A percentile compares a stretch with the other conserved stretches of the same genome.
Conservation (phyloP, 2,888 invertebrate genomes). For the Pelosia muscerda region DNA sequence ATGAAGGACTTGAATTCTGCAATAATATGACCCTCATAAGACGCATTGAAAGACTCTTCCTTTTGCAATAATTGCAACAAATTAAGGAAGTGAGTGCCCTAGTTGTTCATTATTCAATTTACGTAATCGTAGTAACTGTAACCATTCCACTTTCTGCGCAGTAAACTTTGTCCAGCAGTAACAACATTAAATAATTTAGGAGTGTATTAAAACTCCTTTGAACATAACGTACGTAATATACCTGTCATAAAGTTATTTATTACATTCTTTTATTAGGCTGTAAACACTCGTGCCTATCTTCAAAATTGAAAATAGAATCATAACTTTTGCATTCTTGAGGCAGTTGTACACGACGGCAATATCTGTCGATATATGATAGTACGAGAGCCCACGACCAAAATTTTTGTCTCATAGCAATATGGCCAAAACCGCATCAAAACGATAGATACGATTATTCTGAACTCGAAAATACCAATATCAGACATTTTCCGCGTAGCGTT, state of each 20-base stretch:
- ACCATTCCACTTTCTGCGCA: conserved; percentile 38
- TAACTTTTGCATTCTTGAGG: neutral
- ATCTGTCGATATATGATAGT: neutral
- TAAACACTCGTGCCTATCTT: neutral
- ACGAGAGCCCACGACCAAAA: no score
- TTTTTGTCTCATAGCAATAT: no score
- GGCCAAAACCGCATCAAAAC: no score
- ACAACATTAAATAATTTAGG: conserved; percentile 7
- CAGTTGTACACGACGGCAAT: neutral
- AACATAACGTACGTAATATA: neutral
- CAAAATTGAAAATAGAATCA: conserved; percentile 1
- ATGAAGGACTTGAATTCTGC: conserved; percentile 16
- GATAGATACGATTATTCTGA: no score
- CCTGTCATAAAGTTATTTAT: conserved; percentile 2
- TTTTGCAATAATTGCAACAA: conserved; percentile 22
- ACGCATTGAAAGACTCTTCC: conserved; percentile 26
- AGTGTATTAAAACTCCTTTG: neutral
- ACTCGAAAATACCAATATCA: no score
- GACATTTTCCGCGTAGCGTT: no score
- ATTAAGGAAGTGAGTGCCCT: conserved; percentile 38
- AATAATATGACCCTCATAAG: conserved; percentile 18
- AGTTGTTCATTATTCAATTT: conserved; percentile 47
- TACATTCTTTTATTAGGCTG: neutral
- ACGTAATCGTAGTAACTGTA: conserved; percentile 39
- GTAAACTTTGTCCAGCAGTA: conserved; percentile 22